A percentile compares a stretch with the other conserved stretches of the same genome.
phyloP scores from a whole-genome alignment of 2,113 vertebrate genomes.

The Aphelocoma coerulescens region DNA sequence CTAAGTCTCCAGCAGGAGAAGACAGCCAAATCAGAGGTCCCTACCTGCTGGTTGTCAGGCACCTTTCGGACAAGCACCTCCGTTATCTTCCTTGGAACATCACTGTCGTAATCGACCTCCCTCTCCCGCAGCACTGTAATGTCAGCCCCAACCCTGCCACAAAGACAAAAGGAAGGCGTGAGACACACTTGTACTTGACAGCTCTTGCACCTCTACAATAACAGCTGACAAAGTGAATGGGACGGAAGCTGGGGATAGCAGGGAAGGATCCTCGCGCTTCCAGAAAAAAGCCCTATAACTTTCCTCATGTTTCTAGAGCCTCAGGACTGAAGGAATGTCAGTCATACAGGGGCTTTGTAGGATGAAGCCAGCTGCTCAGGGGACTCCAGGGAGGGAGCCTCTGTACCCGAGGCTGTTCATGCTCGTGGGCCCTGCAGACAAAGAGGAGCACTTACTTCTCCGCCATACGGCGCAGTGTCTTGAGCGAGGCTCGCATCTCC shows the following conservation, averaged over 20 bases:
- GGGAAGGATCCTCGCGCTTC: not conserved
- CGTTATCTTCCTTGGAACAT: constrained; percentile 86
- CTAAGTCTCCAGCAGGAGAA: not conserved
- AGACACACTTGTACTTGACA: not conserved
- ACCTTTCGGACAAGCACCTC: constrained; percentile 97
- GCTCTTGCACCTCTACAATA: not conserved
- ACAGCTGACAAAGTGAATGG: not conserved
- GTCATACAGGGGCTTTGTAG: not conserved
- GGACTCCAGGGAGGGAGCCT: not conserved
- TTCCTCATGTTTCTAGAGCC: not conserved
- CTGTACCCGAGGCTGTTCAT: not conserved
- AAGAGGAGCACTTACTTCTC: constrained; percentile 83
- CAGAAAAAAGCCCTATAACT: not conserved
- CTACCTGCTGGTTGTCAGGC: constrained; percentile 97
- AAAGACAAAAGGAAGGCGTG: not conserved
- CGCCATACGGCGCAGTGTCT: constrained; percentile 91
- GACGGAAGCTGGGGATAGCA: not conserved
- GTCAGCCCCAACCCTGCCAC: constrained; percentile 90
- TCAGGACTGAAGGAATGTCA: not conserved
- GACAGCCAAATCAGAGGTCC: not conserved
- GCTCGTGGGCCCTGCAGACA: not conserved
- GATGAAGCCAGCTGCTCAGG: not conserved
- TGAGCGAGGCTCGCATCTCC: constrained; percentile 92
- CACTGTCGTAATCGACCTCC: constrained; percentile 90
- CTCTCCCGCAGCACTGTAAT: constrained; percentile 90